A percentile compares a stretch with the other conserved stretches of the same genome.
Evolutionary conservation across 2,888 invertebrate genomes (phyloP).

Genomic region (Platycheirus albimanus): DNA sequence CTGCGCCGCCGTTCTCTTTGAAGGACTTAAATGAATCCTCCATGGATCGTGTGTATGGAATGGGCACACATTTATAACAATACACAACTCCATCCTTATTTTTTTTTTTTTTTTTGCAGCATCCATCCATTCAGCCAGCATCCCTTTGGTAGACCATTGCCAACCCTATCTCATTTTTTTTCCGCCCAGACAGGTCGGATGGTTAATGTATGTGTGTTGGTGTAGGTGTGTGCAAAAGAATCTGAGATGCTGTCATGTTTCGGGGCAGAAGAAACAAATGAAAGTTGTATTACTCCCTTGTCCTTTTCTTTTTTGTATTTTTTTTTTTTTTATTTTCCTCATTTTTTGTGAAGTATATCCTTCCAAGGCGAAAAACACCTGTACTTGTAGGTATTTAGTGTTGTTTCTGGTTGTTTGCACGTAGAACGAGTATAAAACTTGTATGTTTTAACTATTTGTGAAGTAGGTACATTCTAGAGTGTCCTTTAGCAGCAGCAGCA

Average conservation of each 20-base stretch:
- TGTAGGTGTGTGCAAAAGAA: conserved; percentile 31
- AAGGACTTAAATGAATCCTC: conserved; percentile 64
- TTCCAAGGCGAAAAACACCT: conserved; percentile 59
- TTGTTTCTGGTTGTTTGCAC: conserved; percentile 22
- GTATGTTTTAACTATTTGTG: conserved; percentile 58
- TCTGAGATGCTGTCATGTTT: conserved; percentile 66
- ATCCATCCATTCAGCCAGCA: conserved; percentile 23
- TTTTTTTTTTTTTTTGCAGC: conserved; percentile 8
- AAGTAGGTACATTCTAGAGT: conserved; percentile 37
- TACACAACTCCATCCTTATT: conserved; percentile 42
- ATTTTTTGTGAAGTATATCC: conserved; percentile 26
- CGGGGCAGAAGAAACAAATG: conserved; percentile 62
- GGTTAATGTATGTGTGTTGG: not conserved
- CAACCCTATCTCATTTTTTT: conserved; percentile 14
- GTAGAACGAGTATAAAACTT: conserved; percentile 24
- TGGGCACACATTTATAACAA: conserved; percentile 70
- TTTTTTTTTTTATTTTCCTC: too few species aligned
- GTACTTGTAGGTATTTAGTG: conserved; percentile 58
- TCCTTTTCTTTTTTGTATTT: conserved; percentile 27
- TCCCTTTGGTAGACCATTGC: conserved; percentile 32
- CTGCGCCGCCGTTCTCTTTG: conserved; percentile 47
- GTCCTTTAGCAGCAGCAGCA: conserved; percentile 29
- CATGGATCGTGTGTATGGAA: conserved; percentile 47
- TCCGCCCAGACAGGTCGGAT: conserved; percentile 26
- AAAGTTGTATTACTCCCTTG: conserved; percentile 58